Base-by-base conservation (phyloP, 2,888 invertebrate species). In the Phortica magna region DNA sequence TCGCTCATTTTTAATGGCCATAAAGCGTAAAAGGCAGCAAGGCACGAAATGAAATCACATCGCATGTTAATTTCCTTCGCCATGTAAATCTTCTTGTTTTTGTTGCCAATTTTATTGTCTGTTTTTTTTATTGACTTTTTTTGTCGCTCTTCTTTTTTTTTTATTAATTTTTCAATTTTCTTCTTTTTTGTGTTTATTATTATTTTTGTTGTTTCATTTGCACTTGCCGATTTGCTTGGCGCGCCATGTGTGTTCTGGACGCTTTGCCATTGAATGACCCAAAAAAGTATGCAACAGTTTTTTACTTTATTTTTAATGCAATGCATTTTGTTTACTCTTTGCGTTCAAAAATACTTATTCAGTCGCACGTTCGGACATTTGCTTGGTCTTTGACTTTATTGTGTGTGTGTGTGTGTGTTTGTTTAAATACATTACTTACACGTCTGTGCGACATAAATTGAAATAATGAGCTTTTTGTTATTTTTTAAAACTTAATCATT, bases 381-480 rank as follows among this genome's bases (percentile, higher is more conserved):
- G 14, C 14, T 55, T 14, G 17, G 14, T 55, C 17, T 41, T 41
- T 65, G 19, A 43, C 68, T 68, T 48, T 68, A 43, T 55, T 74
- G 22, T 22, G n/a, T 48, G 6, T 65, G n/a, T 74, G 65, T 74
- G 19, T 64, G 68, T 57, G 59, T 76, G 65, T 55, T 71, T 75
- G 70, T 59, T 43, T n/a, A n/a, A n/a, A n/a, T n/a, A n/a, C n/a
- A n/a, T n/a, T n/a, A n/a, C n/a, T 53, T 48, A 12, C 43, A 31
- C 19, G 31, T 9, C 22, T 74, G 19, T 59, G 61, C 14, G 10
- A 83, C 79, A 80, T 85, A 87, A 85, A 85, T 85, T 85, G 85
- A 85, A 87, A 87, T 87, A 84, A 85, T 87, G 85, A 84, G 87
- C 81, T 83, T 87, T 85, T 85, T 82, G 84, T 80, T 22, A 22